phyloP scores from a whole-genome alignment of 2,113 vertebrate species.

The Eulemur rufifrons region DNA sequence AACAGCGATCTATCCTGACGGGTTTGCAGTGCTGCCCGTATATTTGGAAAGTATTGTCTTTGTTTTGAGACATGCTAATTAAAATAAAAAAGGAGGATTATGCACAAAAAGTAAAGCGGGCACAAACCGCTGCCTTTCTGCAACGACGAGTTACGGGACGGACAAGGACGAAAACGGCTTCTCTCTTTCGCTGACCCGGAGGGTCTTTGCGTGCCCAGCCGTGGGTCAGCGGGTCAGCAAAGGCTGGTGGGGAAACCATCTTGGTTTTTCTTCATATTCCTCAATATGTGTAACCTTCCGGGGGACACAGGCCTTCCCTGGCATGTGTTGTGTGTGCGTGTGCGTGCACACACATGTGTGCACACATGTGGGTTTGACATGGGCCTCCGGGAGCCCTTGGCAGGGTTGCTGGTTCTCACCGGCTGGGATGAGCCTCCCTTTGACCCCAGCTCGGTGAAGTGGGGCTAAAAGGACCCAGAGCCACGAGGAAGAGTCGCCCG shows the following conservation, averaged over 20 bases:
- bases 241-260: not conserved
- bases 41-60: conserved; percentile 37
- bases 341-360: no score
- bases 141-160: not conserved
- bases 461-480: not conserved
- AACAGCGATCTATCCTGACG: not conserved
- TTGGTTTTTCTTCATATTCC: not conserved
- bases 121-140: not conserved
- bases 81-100: not conserved
- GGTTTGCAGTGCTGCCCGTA: not conserved
- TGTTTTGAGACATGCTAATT: conserved; percentile 26
- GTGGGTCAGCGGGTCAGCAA: not conserved
- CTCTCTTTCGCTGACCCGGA: not conserved
- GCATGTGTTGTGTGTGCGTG: rapidly evolving
- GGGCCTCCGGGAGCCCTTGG: no score
- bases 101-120: not conserved
- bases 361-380: not conserved
- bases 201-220: not conserved
- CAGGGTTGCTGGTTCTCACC: rapidly evolving
- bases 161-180: not conserved
- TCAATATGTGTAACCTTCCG: conserved; percentile 12
- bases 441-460: not conserved
- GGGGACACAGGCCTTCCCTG: not conserved
- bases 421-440: not conserved
- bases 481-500: not conserved